These are phyloP conservation scores for Tapirus terrestris DNA, from an alignment of 2,113 vertebrate genomes.

Conservation along the genomic window DNA sequence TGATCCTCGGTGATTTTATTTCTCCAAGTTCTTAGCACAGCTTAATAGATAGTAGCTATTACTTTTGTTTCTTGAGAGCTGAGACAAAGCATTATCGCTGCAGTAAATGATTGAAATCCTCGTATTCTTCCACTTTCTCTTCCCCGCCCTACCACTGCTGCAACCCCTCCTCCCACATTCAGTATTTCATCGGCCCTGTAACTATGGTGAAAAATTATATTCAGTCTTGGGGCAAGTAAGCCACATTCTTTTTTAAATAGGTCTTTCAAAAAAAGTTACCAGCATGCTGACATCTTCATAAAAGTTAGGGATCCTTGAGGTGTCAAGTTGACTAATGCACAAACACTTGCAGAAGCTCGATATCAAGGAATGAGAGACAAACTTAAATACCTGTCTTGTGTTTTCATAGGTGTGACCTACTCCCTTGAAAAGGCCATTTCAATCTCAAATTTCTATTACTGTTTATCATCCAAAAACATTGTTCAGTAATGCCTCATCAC, in stretches of 20 bases:
- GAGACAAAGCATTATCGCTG: not conserved
- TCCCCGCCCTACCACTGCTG: not conserved
- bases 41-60: not conserved
- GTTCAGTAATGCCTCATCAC: constrained; percentile 10
- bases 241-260: not conserved
- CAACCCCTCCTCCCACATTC: not conserved
- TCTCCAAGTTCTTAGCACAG: not conserved
- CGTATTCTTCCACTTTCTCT: not conserved
- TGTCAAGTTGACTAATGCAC: constrained; percentile 51
- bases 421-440: constrained; percentile 64
- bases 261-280: constrained; percentile 45
- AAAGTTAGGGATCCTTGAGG: constrained; percentile 53
- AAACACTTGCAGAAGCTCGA: not conserved
- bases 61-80: not conserved
- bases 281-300: constrained; percentile 39
- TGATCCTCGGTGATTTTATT: not conserved
- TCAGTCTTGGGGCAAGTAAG: not conserved
- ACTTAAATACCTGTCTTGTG: not conserved
- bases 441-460: constrained; percentile 65
- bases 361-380: not conserved
- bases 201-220: constrained; percentile 34
- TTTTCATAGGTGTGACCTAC: constrained; percentile 36
- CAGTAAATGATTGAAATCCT: not conserved
- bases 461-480: constrained; percentile 57
- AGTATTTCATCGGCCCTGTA: constrained; percentile 6